Base-by-base conservation (phyloP, 2,113 vertebrate species). In the Platysternon megacephalum region DNA sequence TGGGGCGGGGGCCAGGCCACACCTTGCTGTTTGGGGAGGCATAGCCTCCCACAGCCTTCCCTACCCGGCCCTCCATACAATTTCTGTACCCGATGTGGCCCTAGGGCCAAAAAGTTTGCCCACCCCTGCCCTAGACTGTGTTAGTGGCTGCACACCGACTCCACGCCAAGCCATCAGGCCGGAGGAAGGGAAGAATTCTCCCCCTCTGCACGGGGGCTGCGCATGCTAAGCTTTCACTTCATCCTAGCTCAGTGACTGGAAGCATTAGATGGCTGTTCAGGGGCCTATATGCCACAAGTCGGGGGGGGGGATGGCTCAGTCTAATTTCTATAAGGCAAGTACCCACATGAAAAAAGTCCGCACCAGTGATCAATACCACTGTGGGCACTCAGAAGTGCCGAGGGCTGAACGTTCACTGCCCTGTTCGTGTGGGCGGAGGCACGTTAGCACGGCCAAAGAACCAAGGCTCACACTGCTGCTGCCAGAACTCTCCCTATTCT, bases 271-370 rank as follows among this genome's bases (percentile, higher is more conserved):
- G 42, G 83, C 72, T 35, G 3, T 5, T 35, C 35, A 22, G 8
- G 1, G 53, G 68, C 68, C 78, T 19, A 1, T 1, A 35, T 11
- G 4, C 13, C 49, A 2, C 4, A 0, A 22, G 5, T 0, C 28
- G 46, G 72, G 44, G 49, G 46, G 72, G 44, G 49, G 53, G 26
- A 29, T 22, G 79, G 22, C 8, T 11, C 68, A 42, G 24, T 48
- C 85, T 48, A 12, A 74, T 17, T 11, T 87, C 72, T 48, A 48
- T 28, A 46, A 55, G 84, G 11, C 46, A 79, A 14, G 0, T 0
- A 6, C 24, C 52, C 21, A 85, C 65, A 0, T 11, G 0, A 51
- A 10, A 55, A 84, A 88, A 51, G 14, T 1, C 49, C 85, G 68
- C 22, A 65, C 9, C 2, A 22, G 44, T 19, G 61, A 55, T 24